Evolutionary conservation across 2,888 invertebrate genomes (phyloP).

Genomic region (Andrena bicolor): DNA sequence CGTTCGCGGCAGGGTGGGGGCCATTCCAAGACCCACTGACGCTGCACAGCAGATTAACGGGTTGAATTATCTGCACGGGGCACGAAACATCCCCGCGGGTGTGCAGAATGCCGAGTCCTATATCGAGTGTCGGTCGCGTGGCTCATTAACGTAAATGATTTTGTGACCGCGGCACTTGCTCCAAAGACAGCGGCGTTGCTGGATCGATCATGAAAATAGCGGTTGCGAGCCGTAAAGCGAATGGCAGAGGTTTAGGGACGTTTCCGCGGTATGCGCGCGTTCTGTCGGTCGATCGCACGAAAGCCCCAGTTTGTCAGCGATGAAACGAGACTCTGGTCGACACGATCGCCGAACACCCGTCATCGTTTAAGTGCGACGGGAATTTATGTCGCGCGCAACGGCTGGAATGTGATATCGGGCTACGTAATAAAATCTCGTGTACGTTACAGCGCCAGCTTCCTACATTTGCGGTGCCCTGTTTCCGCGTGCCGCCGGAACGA

Average conservation of each 20-base stretch:
- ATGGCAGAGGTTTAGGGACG: not conserved
- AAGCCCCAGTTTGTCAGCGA: not conserved
- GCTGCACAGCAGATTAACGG: conserved; percentile 23
- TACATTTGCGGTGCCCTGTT: conserved; percentile 36
- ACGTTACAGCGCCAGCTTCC: conserved; percentile 22
- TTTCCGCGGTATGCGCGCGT: not conserved
- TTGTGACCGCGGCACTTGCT: conserved; percentile 9
- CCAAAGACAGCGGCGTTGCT: conserved; percentile 20
- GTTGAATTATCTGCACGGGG: conserved; percentile 33
- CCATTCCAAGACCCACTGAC: conserved; percentile 11
- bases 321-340: not conserved
- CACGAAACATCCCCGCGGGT: not conserved
- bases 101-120: not conserved
- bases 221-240: not conserved
- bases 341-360: conserved; percentile 14
- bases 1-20: not conserved
- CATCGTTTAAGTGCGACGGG: conserved; percentile 19
- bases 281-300: conserved; percentile 15
- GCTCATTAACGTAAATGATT: conserved; percentile 56
- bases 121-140: conserved; percentile 22
- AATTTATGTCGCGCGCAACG: conserved; percentile 10
- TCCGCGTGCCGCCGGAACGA: conserved; percentile 12
- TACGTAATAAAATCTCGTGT: conserved; percentile 37
- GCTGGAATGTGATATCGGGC: conserved; percentile 12
- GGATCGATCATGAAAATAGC: conserved; percentile 18